Percentiles rank a stretch among this genome's conserved stretches.
Evolutionary conservation across 1,140 invertebrate species (phyloP).

Genomic region (Microplitis demolitor): DNA sequence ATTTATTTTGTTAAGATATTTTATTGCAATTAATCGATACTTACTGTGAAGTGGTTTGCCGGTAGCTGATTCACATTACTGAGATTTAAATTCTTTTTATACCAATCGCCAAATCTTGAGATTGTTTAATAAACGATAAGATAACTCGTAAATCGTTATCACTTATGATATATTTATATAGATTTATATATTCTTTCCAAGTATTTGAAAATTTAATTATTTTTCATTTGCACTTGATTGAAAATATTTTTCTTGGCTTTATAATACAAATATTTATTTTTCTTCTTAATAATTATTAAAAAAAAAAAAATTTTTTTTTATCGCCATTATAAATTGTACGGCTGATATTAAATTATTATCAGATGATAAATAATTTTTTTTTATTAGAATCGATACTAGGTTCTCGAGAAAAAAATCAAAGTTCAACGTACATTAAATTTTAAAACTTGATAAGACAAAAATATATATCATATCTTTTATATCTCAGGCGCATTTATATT

Average conservation of each 20-base stretch:
- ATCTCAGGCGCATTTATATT: not conserved
- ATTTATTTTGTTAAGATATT: too few species aligned
- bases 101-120: not conserved
- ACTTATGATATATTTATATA: not conserved
- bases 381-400: not conserved
- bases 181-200: not conserved
- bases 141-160: not conserved
- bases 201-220: not conserved
- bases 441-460: not conserved
- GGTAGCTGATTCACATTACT: slow-evolving; percentile 8
- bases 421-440: not conserved
- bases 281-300: too few species aligned
- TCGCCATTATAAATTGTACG: too few species aligned
- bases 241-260: not conserved
- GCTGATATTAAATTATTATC: too few species aligned
- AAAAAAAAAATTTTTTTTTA: too few species aligned
- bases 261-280: too few species aligned
- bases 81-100: slow-evolving; percentile 6
- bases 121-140: not conserved
- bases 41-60: slow-evolving; percentile 26
- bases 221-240: not conserved
- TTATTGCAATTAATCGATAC: slow-evolving; percentile 17
- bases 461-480: not conserved
- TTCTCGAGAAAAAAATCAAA: not conserved
- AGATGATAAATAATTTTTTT: too few species aligned